Evolutionary conservation across 2,888 invertebrate genomes (phyloP).

Genomic region (Didymodactylos carnosus): DNA sequence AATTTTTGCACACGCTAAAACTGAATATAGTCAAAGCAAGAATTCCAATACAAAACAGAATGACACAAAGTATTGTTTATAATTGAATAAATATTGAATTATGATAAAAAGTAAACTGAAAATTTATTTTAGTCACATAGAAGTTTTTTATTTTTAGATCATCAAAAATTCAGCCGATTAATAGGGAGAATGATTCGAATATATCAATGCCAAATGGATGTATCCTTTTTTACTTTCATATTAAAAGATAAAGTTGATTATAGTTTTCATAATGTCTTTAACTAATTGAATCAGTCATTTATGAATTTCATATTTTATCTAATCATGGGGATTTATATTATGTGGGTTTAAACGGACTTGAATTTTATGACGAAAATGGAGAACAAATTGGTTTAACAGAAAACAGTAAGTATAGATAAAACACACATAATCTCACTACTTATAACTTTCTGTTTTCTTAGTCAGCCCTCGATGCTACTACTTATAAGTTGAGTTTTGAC

Average conservation of each 20-base stretch:
- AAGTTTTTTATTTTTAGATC: background rate
- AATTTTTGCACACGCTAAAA: constrained; percentile 22
- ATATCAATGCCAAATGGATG: constrained; percentile 29
- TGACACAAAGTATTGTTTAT: background rate
- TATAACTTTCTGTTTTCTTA: too few species aligned
- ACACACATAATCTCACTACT: too few species aligned
- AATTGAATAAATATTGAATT: too few species aligned
- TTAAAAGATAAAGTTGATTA: background rate
- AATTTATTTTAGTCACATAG: too few species aligned
- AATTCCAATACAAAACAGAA: background rate
- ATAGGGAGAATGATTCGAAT: background rate
- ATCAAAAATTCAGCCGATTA: background rate
- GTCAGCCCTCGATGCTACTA: too few species aligned
- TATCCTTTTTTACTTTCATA: constrained; percentile 24
- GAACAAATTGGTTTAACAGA: constrained; percentile 46
- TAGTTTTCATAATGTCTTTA: background rate
- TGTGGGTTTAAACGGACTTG: constrained; percentile 59
- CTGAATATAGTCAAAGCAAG: too few species aligned
- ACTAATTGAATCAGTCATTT: constrained; percentile 42
- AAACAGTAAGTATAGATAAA: too few species aligned
- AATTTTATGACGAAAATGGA: constrained; percentile 49
- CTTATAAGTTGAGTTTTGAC: too few species aligned
- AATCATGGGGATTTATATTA: constrained; percentile 70
- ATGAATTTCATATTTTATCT: constrained; percentile 55
- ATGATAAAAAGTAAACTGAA: too few species aligned